These are phyloP conservation scores for Cephus cinctus DNA, from an alignment of 1,140 invertebrate genomes.

Conservation along the genomic window DNA sequence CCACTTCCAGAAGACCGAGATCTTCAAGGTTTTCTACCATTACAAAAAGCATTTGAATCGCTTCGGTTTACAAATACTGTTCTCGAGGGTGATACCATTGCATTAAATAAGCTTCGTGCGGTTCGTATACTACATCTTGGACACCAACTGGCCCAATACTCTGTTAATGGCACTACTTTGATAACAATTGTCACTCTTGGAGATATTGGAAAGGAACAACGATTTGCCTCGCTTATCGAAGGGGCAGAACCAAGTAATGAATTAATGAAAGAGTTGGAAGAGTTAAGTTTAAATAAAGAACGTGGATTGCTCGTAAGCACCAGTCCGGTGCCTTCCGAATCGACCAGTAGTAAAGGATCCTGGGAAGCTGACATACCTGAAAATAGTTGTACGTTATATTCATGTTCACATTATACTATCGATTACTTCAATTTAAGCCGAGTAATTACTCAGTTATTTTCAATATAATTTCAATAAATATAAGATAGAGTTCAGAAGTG, in stretches of 20 bases:
- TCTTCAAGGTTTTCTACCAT: constrained; percentile 75
- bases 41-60: constrained; percentile 61
- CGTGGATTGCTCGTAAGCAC: constrained; percentile 27
- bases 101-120: constrained; percentile 46
- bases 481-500: too few relatives aligned
- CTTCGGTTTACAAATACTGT: constrained; percentile 53
- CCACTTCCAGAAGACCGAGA: constrained; percentile 79
- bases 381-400: constrained; percentile 21
- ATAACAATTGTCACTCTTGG: constrained; percentile 29
- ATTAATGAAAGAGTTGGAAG: constrained; percentile 49
- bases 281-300: constrained; percentile 45
- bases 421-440: too few relatives aligned
- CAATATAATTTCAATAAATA: too few relatives aligned
- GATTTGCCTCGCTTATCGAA: constrained; percentile 34
- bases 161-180: constrained; percentile 47
- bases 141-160: constrained; percentile 49
- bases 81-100: constrained; percentile 31
- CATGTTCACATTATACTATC: too few relatives aligned
- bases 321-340: constrained; percentile 45
- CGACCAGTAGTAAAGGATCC: constrained; percentile 42
- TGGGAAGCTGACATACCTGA: constrained; percentile 35
- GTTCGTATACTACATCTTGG: constrained; percentile 57
- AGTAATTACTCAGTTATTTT: too few relatives aligned
- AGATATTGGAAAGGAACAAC: constrained; percentile 27
- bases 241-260: constrained; percentile 41